Percentiles rank a stretch among this genome's conserved stretches.
Conservation (phyloP, 2,888 invertebrate genomes). For the Drosophila multiciliata region DNA sequence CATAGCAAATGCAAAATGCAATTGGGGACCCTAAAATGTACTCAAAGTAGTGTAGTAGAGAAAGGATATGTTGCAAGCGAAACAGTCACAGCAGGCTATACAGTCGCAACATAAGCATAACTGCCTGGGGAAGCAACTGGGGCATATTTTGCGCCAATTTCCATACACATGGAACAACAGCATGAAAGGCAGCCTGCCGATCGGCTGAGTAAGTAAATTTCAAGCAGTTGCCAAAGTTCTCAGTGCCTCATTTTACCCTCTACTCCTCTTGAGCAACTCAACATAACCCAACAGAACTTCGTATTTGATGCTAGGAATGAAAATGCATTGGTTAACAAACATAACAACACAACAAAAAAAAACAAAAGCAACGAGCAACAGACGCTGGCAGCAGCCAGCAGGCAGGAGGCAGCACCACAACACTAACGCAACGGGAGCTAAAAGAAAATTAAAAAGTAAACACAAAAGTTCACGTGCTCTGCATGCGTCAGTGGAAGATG, state of each 20-base stretch:
- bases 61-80: constrained; percentile 8
- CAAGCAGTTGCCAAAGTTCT: constrained; percentile 50
- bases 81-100: constrained; percentile 12
- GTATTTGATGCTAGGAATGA: constrained; percentile 65
- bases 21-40: constrained; percentile 39
- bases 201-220: constrained; percentile 55
- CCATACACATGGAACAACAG: constrained; percentile 58
- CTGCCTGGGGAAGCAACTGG: constrained; percentile 61
- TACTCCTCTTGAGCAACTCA: background rate
- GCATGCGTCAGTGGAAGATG: constrained; percentile 47
- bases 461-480: constrained; percentile 77
- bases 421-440: constrained; percentile 37
- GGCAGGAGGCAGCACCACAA: constrained; percentile 34
- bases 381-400: constrained; percentile 33
- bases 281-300: constrained; percentile 10
- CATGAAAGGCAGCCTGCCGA: constrained; percentile 43
- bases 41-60: constrained; percentile 6
- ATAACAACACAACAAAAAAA: constrained; percentile 11
- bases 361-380: constrained; percentile 61
- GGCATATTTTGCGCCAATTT: constrained; percentile 78
- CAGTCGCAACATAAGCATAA: constrained; percentile 58
- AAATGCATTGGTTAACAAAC: constrained; percentile 59
- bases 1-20: constrained; percentile 54
- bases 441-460: constrained; percentile 76
- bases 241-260: background rate